Conservation (phyloP, 2,113 vertebrate genomes). For the Rhipidura dahli region DNA sequence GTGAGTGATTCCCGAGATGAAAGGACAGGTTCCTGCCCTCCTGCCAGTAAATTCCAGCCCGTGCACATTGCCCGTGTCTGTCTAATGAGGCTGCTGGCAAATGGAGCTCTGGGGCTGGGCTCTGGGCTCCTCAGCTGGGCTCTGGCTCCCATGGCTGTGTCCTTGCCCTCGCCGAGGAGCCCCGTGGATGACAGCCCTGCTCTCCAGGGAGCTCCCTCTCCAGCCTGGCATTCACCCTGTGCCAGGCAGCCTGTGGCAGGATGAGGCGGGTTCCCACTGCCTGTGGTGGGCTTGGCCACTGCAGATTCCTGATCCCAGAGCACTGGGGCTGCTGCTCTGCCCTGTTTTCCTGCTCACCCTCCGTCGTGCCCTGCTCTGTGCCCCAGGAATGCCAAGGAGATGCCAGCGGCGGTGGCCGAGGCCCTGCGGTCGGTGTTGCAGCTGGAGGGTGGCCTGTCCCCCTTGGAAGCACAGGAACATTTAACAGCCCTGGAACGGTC, state of each 20-base stretch:
- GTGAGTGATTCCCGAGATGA: neutral
- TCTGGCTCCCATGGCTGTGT: accelerated
- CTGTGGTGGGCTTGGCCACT: accelerated
- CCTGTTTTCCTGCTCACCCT: accelerated
- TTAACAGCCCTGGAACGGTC: conserved; percentile 79
- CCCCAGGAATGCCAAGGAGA: conserved; percentile 86
- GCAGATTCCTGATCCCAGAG: neutral
- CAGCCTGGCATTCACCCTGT: neutral
- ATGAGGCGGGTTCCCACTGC: neutral
- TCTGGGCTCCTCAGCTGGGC: neutral
- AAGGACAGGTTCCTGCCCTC: neutral
- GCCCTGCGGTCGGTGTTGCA: conserved; percentile 78
- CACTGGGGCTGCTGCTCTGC: neutral
- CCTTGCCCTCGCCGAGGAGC: neutral
- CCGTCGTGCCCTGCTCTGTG: neutral
- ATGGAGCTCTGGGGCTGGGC: neutral
- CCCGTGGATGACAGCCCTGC: neutral
- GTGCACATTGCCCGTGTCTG: neutral
- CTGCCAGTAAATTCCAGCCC: neutral
- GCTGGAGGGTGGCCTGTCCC: conserved; percentile 77
- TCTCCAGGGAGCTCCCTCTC: neutral
- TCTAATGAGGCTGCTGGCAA: neutral
- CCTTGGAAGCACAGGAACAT: conserved; percentile 72
- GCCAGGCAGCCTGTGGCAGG: neutral
- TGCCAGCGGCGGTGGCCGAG: conserved; percentile 81